Percentiles rank a stretch among this genome's conserved stretches.
Evolutionary conservation across 2,888 invertebrate genomes (phyloP).

Genomic region (Heliconius cydno): DNA sequence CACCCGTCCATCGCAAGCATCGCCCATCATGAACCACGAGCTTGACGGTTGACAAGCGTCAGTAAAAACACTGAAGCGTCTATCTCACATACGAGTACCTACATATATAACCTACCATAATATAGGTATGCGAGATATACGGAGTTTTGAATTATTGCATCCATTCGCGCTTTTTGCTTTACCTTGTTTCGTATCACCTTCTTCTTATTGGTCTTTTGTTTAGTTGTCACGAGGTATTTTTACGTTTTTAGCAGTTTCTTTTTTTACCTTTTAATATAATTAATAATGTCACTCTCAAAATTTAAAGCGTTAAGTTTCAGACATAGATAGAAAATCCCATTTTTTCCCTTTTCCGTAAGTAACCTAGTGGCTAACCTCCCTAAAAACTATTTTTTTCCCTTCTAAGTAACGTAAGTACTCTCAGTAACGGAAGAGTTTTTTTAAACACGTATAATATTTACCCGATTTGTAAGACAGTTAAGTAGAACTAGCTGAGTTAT

Average conservation of each 20-base stretch:
- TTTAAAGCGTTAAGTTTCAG: too few species aligned
- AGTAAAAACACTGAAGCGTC: slow-evolving; percentile 69
- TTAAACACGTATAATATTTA: slow-evolving; percentile 37
- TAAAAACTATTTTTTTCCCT: too few species aligned
- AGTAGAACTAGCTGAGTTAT: slow-evolving; percentile 43
- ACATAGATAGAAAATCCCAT: too few species aligned
- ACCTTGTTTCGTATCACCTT: slow-evolving; percentile 49
- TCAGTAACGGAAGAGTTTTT: too few species aligned
- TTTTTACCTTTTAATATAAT: slow-evolving; percentile 35
- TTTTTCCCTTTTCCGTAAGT: too few species aligned
- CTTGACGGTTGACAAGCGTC: slow-evolving; percentile 80
- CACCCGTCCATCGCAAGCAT: slow-evolving; percentile 79
- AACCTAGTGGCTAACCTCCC: too few species aligned
- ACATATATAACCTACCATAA: slow-evolving; percentile 48
- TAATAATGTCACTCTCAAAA: too few species aligned
- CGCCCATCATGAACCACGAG: slow-evolving; percentile 76
- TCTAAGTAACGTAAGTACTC: too few species aligned
- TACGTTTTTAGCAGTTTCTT: slow-evolving; percentile 44
- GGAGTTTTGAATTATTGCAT: slow-evolving; percentile 75
- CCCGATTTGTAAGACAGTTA: slow-evolving; percentile 38
- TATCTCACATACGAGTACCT: slow-evolving; percentile 26
- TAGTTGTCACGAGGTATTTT: slow-evolving; percentile 56
- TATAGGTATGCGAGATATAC: slow-evolving; percentile 48
- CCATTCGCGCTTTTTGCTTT: slow-evolving; percentile 53
- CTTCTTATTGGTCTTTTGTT: slow-evolving; percentile 65